A percentile compares a stretch with the other conserved stretches of the same genome.
phyloP scores from a whole-genome alignment of 53 echinoderm and acorn worm genomes.

The Patiria pectinifera region DNA sequence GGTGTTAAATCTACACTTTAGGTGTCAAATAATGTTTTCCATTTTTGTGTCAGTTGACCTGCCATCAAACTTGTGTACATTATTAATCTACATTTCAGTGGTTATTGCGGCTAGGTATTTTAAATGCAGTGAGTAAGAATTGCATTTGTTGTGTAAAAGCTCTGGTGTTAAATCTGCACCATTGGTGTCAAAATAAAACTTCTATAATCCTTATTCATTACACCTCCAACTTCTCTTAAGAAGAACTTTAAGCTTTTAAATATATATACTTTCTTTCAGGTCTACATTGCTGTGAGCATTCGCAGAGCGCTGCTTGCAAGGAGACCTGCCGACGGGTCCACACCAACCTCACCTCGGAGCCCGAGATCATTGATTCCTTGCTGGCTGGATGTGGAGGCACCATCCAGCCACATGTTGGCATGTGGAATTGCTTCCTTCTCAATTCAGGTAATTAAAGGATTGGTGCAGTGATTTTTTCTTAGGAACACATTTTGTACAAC shows the following conservation, averaged over 20 bases:
- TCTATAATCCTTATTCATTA: too few relatives aligned
- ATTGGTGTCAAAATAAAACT: too few relatives aligned
- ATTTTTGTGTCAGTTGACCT: too few relatives aligned
- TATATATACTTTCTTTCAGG: conserved; percentile 51
- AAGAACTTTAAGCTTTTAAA: too few relatives aligned
- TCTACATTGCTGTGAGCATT: conserved; percentile 93
- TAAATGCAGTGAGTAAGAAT: background rate
- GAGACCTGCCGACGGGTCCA: conserved; percentile 78
- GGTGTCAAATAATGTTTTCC: too few relatives aligned
- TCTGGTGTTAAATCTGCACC: too few relatives aligned
- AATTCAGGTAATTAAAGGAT: conserved; percentile 58
- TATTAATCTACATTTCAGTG: background rate
- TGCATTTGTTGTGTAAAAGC: background rate
- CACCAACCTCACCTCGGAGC: conserved; percentile 76
- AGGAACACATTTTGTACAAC: too few relatives aligned
- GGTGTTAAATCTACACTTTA: too few relatives aligned
- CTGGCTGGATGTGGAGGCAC: conserved; percentile 72
- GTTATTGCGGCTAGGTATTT: background rate
- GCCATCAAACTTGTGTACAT: too few relatives aligned
- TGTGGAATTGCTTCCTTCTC: conserved; percentile 94
- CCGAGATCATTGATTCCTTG: conserved; percentile 83
- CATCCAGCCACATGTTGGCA: conserved; percentile 66
- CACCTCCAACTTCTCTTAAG: too few relatives aligned
- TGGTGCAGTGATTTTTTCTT: conserved; percentile 2
- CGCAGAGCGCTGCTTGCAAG: conserved; percentile 69